phyloP scores from a whole-genome alignment of 1,140 invertebrate genomes.

The Cyphomyrmex costatus region DNA sequence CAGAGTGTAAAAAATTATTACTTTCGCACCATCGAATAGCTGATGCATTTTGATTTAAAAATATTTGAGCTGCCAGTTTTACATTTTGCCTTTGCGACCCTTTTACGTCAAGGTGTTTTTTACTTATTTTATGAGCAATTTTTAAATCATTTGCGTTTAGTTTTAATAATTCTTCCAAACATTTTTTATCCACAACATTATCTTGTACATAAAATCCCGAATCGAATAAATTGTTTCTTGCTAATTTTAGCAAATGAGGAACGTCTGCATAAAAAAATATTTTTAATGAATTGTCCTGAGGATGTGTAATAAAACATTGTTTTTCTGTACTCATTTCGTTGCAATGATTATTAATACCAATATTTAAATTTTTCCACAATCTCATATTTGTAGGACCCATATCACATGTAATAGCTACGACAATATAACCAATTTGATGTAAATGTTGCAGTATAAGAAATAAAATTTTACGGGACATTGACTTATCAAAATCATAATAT shows the following conservation, averaged over 20 bases:
- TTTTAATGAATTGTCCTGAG: neutral
- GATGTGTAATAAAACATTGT: constrained; percentile 2
- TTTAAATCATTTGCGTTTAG: neutral
- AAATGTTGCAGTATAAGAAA: too few relatives aligned
- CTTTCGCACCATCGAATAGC: neutral
- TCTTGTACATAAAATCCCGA: neutral
- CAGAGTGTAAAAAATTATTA: neutral
- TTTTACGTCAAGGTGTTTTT: neutral
- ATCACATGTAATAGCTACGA: too few relatives aligned
- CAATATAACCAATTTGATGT: too few relatives aligned
- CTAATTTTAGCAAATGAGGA: too few relatives aligned
- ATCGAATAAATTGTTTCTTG: too few relatives aligned
- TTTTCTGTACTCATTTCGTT: neutral
- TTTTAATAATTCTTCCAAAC: constrained; percentile 8
- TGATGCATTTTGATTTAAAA: constrained; percentile 8
- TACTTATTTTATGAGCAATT: neutral
- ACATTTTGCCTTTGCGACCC: constrained; percentile 26
- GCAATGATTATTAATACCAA: too few relatives aligned
- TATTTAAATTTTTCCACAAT: too few relatives aligned
- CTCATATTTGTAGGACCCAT: too few relatives aligned
- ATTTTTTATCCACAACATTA: neutral
- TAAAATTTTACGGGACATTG: too few relatives aligned
- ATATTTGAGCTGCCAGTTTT: constrained; percentile 2
- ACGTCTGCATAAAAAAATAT: too few relatives aligned
- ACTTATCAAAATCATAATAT: too few relatives aligned